Conservation (phyloP, 1,140 invertebrate genomes). For the Euschistus heros region DNA sequence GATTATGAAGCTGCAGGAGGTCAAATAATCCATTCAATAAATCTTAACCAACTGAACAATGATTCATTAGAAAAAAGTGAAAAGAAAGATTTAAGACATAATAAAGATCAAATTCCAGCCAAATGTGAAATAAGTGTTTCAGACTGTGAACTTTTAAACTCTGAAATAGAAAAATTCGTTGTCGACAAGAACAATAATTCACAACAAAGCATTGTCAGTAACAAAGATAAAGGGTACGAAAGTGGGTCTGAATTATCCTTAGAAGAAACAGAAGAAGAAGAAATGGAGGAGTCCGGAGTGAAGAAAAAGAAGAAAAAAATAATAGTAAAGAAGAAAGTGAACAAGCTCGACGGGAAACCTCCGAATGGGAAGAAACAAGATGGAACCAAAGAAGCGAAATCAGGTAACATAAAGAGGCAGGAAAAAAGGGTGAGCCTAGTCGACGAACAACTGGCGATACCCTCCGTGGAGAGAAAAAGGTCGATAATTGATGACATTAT, state of each 20-base stretch:
- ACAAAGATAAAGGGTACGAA: constrained; percentile 23
- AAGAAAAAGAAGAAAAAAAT: constrained; percentile 35
- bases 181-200: constrained; percentile 14
- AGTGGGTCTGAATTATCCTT: background rate
- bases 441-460: background rate
- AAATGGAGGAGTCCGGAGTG: constrained; percentile 33
- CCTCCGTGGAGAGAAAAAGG: constrained; percentile 19
- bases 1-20: too few relatives aligned
- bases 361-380: too few relatives aligned
- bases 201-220: constrained; percentile 28
- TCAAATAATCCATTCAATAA: too few relatives aligned
- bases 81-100: too few relatives aligned
- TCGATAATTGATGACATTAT: constrained; percentile 27
- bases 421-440: constrained; percentile 1
- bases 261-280: constrained; percentile 21
- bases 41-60: too few relatives aligned
- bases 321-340: constrained; percentile 29
- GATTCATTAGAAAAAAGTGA: too few relatives aligned
- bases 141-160: constrained; percentile 11
- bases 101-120: background rate
- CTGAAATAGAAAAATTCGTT: too few relatives aligned
- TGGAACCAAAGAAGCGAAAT: too few relatives aligned
- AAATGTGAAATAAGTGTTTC: constrained; percentile 1
- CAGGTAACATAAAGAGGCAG: too few relatives aligned
- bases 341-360: too few relatives aligned